Conservation (phyloP, 2,888 invertebrate genomes). For the Gasteruption jaculator region DNA sequence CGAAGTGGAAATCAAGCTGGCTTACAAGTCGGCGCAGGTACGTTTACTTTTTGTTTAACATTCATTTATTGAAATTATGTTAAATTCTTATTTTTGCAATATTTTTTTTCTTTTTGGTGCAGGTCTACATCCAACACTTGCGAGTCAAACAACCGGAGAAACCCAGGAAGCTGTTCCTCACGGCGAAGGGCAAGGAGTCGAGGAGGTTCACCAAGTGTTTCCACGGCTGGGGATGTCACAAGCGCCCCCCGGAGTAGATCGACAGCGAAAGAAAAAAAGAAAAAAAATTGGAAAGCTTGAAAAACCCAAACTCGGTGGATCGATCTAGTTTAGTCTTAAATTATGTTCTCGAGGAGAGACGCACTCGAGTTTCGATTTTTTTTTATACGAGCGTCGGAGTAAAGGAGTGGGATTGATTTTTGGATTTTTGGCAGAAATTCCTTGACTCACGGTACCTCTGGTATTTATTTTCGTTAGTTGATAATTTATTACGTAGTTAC, state of each 20-base stretch:
- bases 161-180: conserved; percentile 87
- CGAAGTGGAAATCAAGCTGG: conserved; percentile 98
- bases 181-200: conserved; percentile 95
- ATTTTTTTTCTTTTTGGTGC: conserved; percentile 16
- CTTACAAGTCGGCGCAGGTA: conserved; percentile 97
- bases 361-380: no score
- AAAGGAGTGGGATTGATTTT: no score
- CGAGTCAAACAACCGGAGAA: conserved; percentile 89
- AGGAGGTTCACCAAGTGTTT: conserved; percentile 95
- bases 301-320: no score
- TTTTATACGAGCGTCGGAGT: no score
- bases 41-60: no score
- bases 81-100: conserved; percentile 18
- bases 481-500: no score
- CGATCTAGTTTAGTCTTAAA: no score
- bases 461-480: no score
- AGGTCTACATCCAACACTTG: conserved; percentile 98
- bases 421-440: no score
- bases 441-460: no score
- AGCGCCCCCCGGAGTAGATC: conserved; percentile 66
- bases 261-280: background rate
- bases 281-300: background rate
- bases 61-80: conserved; percentile 3
- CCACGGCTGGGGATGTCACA: conserved; percentile 96
- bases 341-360: no score